A percentile compares a stretch with the other conserved stretches of the same genome.
Evolutionary conservation across 2,888 invertebrate species (phyloP).

Genomic region (Kuschelorhynchus macadamiae): DNA sequence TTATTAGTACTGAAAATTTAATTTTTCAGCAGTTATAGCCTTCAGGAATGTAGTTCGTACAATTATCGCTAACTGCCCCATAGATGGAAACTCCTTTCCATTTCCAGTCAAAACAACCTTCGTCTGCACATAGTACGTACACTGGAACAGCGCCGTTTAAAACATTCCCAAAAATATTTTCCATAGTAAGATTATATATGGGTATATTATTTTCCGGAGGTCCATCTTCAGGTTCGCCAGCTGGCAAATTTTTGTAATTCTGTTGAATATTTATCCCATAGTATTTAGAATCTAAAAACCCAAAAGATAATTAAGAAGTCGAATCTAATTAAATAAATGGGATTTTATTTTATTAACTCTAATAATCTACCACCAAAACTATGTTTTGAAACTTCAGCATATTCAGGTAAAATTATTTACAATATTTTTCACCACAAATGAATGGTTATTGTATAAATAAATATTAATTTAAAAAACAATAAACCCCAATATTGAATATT

Average conservation of each 20-base stretch:
- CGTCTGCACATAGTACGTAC: constrained; percentile 49
- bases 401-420: too few species aligned
- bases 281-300: constrained; percentile 35
- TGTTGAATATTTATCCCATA: constrained; percentile 52
- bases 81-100: constrained; percentile 38
- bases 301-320: too few species aligned
- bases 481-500: too few species aligned
- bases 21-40: not conserved
- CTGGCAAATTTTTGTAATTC: constrained; percentile 40
- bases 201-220: constrained; percentile 48
- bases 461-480: too few species aligned
- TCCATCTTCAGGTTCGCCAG: constrained; percentile 17
- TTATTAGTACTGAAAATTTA: too few species aligned
- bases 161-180: constrained; percentile 41
- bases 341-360: too few species aligned
- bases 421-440: too few species aligned
- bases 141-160: constrained; percentile 39
- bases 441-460: too few species aligned
- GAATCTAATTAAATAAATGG: too few species aligned
- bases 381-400: too few species aligned
- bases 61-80: constrained; percentile 7
- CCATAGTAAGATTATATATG: constrained; percentile 43
- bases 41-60: not conserved
- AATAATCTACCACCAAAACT: too few species aligned
- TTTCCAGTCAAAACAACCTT: constrained; percentile 47